These are phyloP conservation scores for Oxyura jamaicensis DNA, from an alignment of 2,113 vertebrate species.

Conservation along the genomic window DNA sequence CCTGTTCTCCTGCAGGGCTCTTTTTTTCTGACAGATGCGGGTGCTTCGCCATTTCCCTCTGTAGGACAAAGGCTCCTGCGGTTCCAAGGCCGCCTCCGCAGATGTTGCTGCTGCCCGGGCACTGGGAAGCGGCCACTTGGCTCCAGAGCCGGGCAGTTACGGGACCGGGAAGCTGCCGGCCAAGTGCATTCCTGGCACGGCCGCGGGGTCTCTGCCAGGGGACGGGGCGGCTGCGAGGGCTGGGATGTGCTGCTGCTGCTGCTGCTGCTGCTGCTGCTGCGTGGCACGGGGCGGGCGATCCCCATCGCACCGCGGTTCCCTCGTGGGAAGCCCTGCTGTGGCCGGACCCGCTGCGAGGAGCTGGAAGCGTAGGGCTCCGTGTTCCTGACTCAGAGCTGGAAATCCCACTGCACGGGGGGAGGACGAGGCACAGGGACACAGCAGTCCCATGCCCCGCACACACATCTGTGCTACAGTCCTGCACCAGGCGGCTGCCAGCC, in stretches of 20 bases:
- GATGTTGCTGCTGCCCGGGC: not conserved
- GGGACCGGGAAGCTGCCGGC: not conserved
- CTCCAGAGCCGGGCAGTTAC: not conserved
- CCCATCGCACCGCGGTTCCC: not conserved
- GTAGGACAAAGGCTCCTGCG: not conserved
- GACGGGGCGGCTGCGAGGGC: not conserved
- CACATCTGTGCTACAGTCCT: not conserved
- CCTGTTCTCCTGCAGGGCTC: not conserved
- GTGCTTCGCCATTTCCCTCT: not conserved
- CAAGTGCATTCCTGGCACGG: not conserved
- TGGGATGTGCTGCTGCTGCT: not conserved
- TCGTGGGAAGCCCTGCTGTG: fast-evolving
- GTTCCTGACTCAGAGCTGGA: not conserved
- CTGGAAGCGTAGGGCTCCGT: not conserved
- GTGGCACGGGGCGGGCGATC: not conserved
- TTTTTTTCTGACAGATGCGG: too few species aligned
- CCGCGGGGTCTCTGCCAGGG: not conserved
- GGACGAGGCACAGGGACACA: not conserved
- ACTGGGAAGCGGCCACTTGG: slow-evolving; percentile 8
- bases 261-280: too few species aligned
- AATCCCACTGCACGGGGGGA: not conserved
- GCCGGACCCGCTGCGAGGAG: fast-evolving
- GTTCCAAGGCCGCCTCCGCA: not conserved
- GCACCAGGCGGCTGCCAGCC: fast-evolving
- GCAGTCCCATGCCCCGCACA: not conserved